Base-by-base conservation (phyloP, 2,888 invertebrate species). In the Caenorhabditis japonica region DNA sequence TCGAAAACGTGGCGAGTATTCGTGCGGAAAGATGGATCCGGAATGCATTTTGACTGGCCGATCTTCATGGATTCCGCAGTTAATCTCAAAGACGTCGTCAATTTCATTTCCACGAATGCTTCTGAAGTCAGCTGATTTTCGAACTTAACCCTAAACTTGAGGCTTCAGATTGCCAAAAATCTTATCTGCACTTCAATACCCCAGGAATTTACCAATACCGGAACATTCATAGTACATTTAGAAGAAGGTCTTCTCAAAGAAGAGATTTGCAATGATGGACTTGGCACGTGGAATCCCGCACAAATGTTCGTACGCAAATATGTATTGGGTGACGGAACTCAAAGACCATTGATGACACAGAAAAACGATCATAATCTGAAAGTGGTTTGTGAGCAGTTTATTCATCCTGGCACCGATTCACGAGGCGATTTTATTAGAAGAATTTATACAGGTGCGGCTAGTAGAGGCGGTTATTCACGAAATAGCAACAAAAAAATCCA, bases 331-430 rank as follows among this genome's bases (percentile, higher is more conserved):
- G 43, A 33, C 3, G 44, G 44, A 19, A 27, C 19, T 7, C 8
- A 17, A 1, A 12, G 44, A 4, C 66, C 60, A 4, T 7, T 47
- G 38, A 51, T 56, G 38, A 66, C 73, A 4, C 56, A 60, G 51
- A 73, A 66, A 27, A 66, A 66, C 44, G 73, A 73, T 52, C 73
- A 73, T 51, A 66, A 66, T 47, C 49, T 73, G 56, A 73, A 73
- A 44, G 43, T 79, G 1, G 61, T 73, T 3, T 79, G 77, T 34
- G 75, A 74, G 27, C 62, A 75, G 38, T 79, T 77, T 43, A 47
- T 75, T 10, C 79, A 79, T 44, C 77, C 77, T 10, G 79, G 79
- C 12, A 79, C 79, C 3, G 79, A 77, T 47, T 23, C 41, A 1
- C 53, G 76, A 17, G 77, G 79, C 7, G 73, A 66, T 38, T 79